Evolutionary conservation across 2,113 vertebrate genomes (phyloP).

Genomic region (Delphinus delphis): DNA sequence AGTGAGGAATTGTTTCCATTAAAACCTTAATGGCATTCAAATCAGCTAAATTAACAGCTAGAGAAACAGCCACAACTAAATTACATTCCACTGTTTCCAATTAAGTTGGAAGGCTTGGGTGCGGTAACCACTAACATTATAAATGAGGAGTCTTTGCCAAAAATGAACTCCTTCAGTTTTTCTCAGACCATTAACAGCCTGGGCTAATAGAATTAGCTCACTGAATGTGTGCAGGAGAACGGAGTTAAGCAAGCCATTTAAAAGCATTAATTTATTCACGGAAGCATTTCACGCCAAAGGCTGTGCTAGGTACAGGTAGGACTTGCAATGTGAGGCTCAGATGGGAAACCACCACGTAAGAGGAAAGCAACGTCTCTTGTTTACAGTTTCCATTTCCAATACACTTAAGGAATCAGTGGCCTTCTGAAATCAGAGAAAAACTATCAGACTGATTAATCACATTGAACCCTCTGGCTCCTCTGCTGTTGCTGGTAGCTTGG

Average conservation of each 20-base stretch:
- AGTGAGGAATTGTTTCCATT: slow-evolving; percentile 54
- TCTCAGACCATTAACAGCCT: slow-evolving; percentile 28
- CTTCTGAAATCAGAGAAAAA: not conserved
- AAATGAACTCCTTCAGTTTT: slow-evolving; percentile 46
- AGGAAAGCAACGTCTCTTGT: not conserved
- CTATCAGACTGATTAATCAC: not conserved
- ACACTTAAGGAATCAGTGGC: not conserved
- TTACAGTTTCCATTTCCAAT: not conserved
- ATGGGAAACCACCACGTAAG: not conserved
- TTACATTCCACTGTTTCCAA: slow-evolving; percentile 60
- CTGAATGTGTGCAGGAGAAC: not conserved
- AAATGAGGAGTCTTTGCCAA: slow-evolving; percentile 58
- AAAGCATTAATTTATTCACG: not conserved
- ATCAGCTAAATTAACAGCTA: slow-evolving; percentile 56
- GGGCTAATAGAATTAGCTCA: slow-evolving; percentile 48
- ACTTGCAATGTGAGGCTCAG: not conserved
- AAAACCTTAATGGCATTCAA: slow-evolving; percentile 57
- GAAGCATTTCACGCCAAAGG: not conserved
- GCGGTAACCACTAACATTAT: slow-evolving; percentile 25
- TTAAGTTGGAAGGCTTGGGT: slow-evolving; percentile 58
- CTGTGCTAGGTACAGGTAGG: not conserved
- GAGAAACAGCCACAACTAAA: slow-evolving; percentile 13
- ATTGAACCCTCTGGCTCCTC: not conserved
- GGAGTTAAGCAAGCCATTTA: slow-evolving; percentile 5
- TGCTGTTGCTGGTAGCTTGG: slow-evolving; percentile 14